A percentile compares a stretch with the other conserved stretches of the same genome.
phyloP scores from a whole-genome alignment of 2,113 vertebrate species.

The Pangasianodon gigas region DNA sequence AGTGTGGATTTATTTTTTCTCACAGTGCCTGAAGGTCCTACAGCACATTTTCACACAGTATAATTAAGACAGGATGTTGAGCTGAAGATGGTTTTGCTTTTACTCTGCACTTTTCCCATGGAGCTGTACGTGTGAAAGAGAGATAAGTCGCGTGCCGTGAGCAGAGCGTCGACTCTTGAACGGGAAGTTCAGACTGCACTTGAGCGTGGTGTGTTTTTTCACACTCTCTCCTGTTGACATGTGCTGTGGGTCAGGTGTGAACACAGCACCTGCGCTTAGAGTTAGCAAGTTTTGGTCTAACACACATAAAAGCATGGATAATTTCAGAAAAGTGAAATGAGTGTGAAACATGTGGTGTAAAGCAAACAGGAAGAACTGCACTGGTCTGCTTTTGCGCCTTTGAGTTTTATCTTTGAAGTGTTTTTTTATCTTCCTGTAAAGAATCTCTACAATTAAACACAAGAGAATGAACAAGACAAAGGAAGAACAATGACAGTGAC shows the following conservation, averaged over 20 bases:
- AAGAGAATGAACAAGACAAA: not conserved
- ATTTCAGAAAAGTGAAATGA: no score
- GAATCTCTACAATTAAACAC: no score
- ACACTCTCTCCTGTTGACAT: not conserved
- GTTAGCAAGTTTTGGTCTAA: not conserved
- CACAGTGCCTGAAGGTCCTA: not conserved
- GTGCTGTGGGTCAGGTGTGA: slow-evolving; percentile 1
- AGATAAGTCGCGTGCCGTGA: not conserved
- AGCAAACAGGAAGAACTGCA: not conserved
- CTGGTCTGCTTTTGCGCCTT: not conserved
- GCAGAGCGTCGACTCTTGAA: no score
- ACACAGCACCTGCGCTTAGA: not conserved
- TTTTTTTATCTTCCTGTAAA: not conserved
- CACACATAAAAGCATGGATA: no score
- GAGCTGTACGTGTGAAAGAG: not conserved
- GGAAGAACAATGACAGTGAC: not conserved
- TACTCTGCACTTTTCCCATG: not conserved
- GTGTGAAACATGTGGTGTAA: not conserved
- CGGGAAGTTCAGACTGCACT: not conserved
- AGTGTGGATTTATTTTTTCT: not conserved
- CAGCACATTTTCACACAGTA: not conserved
- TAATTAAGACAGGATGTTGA: not conserved
- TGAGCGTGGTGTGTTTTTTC: not conserved
- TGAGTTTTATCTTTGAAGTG: not conserved
- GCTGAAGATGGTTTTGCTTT: not conserved